A percentile compares a stretch with the other conserved stretches of the same genome.
These are phyloP conservation scores for Antigone vipio DNA, from an alignment of 2,113 vertebrate species.

Conservation along the genomic window DNA sequence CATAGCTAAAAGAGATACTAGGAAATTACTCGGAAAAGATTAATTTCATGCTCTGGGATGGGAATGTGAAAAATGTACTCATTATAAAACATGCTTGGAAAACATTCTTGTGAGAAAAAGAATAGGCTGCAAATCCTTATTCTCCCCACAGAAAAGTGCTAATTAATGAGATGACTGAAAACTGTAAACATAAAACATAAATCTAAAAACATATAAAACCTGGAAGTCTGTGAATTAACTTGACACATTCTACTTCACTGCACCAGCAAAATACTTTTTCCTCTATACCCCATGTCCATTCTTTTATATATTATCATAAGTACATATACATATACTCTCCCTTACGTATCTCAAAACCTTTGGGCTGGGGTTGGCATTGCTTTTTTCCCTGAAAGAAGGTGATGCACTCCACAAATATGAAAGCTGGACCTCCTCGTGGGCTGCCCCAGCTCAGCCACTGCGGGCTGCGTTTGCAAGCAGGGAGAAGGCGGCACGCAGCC, in stretches of 20 bases:
- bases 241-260: background rate
- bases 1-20: background rate
- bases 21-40: conserved; percentile 2
- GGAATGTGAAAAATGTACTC: background rate
- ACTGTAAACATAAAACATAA: background rate
- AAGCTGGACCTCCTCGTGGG: background rate
- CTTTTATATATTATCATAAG: background rate
- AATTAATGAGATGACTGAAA: conserved; percentile 20
- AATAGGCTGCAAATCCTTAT: background rate
- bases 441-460: background rate
- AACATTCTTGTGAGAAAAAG: background rate
- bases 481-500: background rate
- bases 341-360: background rate
- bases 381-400: background rate
- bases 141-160: background rate
- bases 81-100: background rate
- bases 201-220: background rate
- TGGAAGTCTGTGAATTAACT: background rate
- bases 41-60: background rate
- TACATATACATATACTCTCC: background rate
- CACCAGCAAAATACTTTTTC: background rate
- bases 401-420: background rate
- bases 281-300: background rate
- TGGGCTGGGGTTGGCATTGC: background rate
- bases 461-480: background rate